Evolutionary conservation across 2,113 vertebrate genomes (phyloP), one percentile per base, ranked within the genome.

Genomic region (Ciconia stormi): DNA sequence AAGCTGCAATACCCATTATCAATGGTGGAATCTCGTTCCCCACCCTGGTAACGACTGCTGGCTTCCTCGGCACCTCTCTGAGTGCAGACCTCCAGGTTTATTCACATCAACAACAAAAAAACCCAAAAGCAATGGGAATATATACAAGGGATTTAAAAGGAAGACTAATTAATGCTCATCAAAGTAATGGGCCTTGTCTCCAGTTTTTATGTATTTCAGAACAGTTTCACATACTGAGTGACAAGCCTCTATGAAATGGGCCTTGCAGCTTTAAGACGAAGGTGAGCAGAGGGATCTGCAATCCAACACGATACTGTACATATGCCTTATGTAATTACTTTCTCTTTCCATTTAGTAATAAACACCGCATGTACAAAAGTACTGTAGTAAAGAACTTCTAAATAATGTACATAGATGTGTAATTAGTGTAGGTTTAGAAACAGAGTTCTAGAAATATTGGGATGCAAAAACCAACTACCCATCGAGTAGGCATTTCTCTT

Each of bases 331-430:
- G 97, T 98, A 98, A 98, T 96, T 98, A 96, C 76, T 97, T 98
- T 98, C 97, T 98, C 98, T 98, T 98, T 97, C 85, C 95, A 96
- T 96, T 98, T 98, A 98, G 97, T 98, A 97, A 98, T 98, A 97
- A 97, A 95, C 87, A 93, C 97, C 94, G 99, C 99, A 99, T 99
- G 99, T 99, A 99, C 98, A 98, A 98, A 99, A 98, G 97, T 98
- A 97, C 98, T 98, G 94, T 98, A 98, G 98, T 98, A 97, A 93
- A 98, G 98, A 98, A 98, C 97, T 98, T 98, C 98, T 98, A 98
- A 98, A 98, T 98, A 97, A 98, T 99, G 98, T 99, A 99, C 97
- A 99, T 98, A 99, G 91, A 84, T 62, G 95, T 97, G 97, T 98
- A 98, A 98, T 96, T 97, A 98, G 97, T 65, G 89, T 98, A 98